Evolutionary conservation across 1,140 invertebrate genomes (phyloP), one percentile per base, ranked within the genome.

Genomic region (Zaprionus tsacasi): DNA sequence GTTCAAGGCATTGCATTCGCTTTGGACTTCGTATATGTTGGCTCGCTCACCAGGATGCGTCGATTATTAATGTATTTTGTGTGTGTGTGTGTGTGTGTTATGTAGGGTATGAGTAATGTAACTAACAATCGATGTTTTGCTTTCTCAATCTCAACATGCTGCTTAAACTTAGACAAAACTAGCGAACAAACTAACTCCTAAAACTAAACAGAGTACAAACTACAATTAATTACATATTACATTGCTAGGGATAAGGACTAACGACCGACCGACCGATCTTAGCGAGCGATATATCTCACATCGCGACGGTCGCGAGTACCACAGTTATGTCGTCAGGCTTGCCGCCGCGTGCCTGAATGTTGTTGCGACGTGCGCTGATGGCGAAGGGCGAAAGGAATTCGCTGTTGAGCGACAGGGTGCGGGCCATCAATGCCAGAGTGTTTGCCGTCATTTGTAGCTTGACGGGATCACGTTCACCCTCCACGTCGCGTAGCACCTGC

Each of bases 291-390:
- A 66, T 33, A 65, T 94, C 45, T 95, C 95, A 96, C 93, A 96
- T 94, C 79, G 96, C 96, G 93, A 98, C 97, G 72, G 97, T 97
- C 80, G 97, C 97, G 81, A 99, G 94, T 81, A 99, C 95, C 86
- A 99, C 97, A 91, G 98, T 99, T 92, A 99, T 99, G 94, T 99
- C 98, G 93, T 99, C 98, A 56, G 98, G 98, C 94, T 99, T 99
- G 69, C 98, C 98, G 93, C 98, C 98, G 93, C 96, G 96, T 78
- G 97, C 96, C 92, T 98, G 95, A 70, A 99, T 98, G 81, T 98
- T 98, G 93, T 98, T 97, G 91, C 97, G 95, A 75, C 96, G 94
- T 61, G 98, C 98, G 93, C 96, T 98, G 89, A 97, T 94, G 21
- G 98, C 97, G 94, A 99, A 99, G 8, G 99, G 99, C 64, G 98